Evolutionary conservation across 2,888 invertebrate species (phyloP), one percentile per base, ranked within the genome.

Genomic region (Caradrina kadenii): DNA sequence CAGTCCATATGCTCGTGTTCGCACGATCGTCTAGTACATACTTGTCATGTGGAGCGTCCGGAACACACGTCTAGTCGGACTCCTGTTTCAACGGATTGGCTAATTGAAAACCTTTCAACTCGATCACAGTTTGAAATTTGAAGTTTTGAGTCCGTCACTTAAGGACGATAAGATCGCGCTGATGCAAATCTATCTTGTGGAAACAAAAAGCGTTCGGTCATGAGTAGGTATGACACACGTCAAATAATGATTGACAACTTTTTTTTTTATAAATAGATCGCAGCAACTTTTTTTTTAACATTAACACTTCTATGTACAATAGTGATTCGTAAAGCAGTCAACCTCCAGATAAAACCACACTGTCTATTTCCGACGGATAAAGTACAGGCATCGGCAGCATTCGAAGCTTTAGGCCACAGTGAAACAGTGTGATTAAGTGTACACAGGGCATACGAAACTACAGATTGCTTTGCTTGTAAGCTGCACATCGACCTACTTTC

Each of bases 91-190:
- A 70, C 79, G 87, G 84, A 89, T 89, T 87, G 89, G 87, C 83
- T 90, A 91, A 91, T 92, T 90, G 92, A 91, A 89, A 89, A 85
- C 88, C 87, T 85, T 88, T 87, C 87, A 82, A 73, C 81, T 84
- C 78, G 59, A 83, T 85, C 83, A 11, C 45, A 72, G 61, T 75
- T 81, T 69, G 84, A 82, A 80, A 80, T 85, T 80, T 81, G 71
- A 79, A 65, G 76, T 74, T 80, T 76, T 69, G 58, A n/a, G 68
- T 66, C 66, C 73, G 69, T 67, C 82, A 72, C 63, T 75, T 69
- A 61, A 76, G 21, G 42, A 19, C 17, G 31, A 59, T 69, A 71
- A 76, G 81, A 61, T 50, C 50, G n/a, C 48, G 54, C 7, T n/a
- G 52, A 72, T 54, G 60, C 42, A 50, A 67, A 80, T 73, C 22